Conservation (phyloP, 2,113 vertebrate species). For the Sander vitreus region DNA sequence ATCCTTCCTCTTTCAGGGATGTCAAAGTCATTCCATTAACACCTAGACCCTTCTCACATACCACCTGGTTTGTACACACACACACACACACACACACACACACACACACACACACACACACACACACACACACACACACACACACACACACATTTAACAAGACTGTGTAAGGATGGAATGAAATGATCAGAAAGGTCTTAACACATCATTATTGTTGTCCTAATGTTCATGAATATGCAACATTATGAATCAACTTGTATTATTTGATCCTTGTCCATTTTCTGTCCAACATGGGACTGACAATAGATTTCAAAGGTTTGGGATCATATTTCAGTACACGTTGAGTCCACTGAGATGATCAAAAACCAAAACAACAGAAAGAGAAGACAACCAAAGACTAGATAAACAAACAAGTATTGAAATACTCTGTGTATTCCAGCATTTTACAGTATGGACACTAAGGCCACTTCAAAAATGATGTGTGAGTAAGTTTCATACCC, state of each 20-base stretch:
- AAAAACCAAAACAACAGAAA: neutral
- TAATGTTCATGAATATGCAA: neutral
- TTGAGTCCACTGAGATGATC: neutral
- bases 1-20: constrained; percentile 89
- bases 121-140: constrained; percentile 73
- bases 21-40: constrained; percentile 86
- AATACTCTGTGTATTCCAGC: neutral
- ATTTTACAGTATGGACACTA: neutral
- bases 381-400: neutral
- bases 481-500: constrained; percentile 60
- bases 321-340: neutral
- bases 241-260: neutral
- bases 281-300: neutral
- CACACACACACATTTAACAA: neutral
- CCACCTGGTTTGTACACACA: constrained; percentile 78
- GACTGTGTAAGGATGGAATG: neutral
- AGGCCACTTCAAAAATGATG: neutral
- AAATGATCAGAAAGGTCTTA: neutral
- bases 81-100: neutral
- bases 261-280: neutral
- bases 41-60: constrained; percentile 88
- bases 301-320: neutral
- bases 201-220: neutral
- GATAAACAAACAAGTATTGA: neutral
- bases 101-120: constrained; percentile 71